These are phyloP conservation scores for Tachina fera DNA, from an alignment of 2,888 invertebrate species.

Conservation along the genomic window DNA sequence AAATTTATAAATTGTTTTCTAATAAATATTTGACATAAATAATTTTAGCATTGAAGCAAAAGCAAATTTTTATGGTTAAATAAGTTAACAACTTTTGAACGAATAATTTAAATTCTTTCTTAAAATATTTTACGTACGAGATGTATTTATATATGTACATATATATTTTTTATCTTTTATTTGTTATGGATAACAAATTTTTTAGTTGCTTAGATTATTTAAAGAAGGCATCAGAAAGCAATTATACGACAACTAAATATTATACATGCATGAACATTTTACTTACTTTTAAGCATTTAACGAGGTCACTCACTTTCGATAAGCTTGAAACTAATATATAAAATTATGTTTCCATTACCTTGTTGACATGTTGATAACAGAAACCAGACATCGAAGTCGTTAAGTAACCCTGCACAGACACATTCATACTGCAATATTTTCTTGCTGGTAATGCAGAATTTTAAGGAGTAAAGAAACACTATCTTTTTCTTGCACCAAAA, in stretches of 20 bases:
- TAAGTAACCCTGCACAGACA: slow-evolving; percentile 30
- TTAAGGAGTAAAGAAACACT: slow-evolving; percentile 7
- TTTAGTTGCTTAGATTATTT: background rate
- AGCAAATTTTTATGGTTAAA: slow-evolving; percentile 23
- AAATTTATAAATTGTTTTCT: slow-evolving; percentile 8
- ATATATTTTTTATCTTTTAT: background rate
- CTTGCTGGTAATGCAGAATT: slow-evolving; percentile 35
- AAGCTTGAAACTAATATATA: slow-evolving; percentile 1
- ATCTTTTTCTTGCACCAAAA: slow-evolving; percentile 3
- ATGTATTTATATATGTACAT: background rate
- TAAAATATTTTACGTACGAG: background rate
- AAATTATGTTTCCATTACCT: slow-evolving; percentile 49
- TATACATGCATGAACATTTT: background rate
- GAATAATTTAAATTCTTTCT: background rate
- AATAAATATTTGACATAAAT: slow-evolving; percentile 36
- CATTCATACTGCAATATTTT: slow-evolving; percentile 3
- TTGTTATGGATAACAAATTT: background rate
- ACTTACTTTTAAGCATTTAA: background rate
- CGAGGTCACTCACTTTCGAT: background rate
- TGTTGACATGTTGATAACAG: slow-evolving; percentile 58
- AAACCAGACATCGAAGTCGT: slow-evolving; percentile 52
- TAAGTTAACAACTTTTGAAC: slow-evolving; percentile 8
- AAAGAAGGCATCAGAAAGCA: too few relatives aligned
- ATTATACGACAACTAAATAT: too few relatives aligned
- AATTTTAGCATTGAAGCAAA: slow-evolving; percentile 12